These are phyloP conservation scores for Eptesicus fuscus DNA, from an alignment of 2,113 vertebrate species.

Conservation along the genomic window DNA sequence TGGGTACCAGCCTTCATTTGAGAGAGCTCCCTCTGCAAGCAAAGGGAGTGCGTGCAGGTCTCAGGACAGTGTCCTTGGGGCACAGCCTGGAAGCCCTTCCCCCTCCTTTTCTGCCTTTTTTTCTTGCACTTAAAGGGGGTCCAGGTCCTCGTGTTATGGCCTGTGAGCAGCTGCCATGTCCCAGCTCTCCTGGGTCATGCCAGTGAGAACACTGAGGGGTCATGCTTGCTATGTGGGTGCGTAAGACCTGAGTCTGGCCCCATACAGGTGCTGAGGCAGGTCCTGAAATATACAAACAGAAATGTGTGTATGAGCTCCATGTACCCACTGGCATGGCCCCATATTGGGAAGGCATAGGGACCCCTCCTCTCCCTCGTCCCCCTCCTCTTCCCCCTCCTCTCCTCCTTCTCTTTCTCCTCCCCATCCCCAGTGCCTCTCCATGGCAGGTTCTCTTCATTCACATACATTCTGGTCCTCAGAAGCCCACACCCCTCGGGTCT, in stretches of 20 bases:
- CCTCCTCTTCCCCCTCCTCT: too few species aligned
- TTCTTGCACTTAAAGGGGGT: background rate
- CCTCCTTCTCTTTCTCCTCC: background rate
- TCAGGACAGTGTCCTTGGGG: background rate
- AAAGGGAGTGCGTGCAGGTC: accelerated
- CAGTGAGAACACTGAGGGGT: background rate
- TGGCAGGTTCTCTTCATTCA: background rate
- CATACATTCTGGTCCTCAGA: background rate
- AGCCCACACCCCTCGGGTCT: background rate
- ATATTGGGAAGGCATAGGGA: background rate
- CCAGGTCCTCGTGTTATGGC: background rate
- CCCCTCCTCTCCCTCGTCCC: too few species aligned
- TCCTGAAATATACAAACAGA: background rate
- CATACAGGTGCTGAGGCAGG: background rate
- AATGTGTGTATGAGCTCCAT: background rate
- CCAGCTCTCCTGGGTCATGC: background rate
- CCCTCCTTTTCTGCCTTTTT: background rate
- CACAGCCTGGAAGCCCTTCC: accelerated
- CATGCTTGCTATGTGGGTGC: background rate
- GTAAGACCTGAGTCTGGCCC: background rate
- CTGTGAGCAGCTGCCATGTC: accelerated
- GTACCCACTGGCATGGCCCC: background rate
- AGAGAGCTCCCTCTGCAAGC: too few species aligned
- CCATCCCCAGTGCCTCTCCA: background rate
- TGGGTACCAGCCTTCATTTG: background rate